phyloP scores from a whole-genome alignment of 2,888 invertebrate genomes.

The Nymphalis polychloros region DNA sequence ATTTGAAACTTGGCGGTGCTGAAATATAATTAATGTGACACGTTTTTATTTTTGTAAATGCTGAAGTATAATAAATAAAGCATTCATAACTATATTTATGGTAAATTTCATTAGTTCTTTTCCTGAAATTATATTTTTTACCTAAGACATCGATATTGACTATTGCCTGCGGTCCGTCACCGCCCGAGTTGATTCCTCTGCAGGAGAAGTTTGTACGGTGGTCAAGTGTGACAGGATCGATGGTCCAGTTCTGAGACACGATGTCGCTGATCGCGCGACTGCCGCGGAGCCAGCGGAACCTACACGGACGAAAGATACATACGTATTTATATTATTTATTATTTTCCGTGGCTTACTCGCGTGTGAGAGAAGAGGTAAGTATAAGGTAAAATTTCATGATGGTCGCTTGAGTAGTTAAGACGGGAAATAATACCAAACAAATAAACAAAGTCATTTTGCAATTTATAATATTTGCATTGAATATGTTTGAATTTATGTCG shows the following conservation, averaged over 20 bases:
- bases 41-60: not conserved
- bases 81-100: too few species aligned
- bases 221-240: conserved; percentile 91
- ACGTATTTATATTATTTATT: too few species aligned
- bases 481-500: too few species aligned
- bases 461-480: too few species aligned
- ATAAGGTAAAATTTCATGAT: too few species aligned
- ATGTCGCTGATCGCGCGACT: conserved; percentile 88
- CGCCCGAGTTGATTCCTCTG: conserved; percentile 91
- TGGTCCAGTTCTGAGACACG: conserved; percentile 88
- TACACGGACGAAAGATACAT: conserved; percentile 39
- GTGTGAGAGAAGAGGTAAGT: too few species aligned
- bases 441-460: too few species aligned
- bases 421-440: too few species aligned
- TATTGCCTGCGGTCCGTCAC: conserved; percentile 83
- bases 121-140: conserved; percentile 43
- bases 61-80: too few species aligned
- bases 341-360: too few species aligned
- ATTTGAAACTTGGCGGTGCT: conserved; percentile 95
- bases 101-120: too few species aligned
- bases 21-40: conserved; percentile 50
- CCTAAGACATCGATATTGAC: conserved; percentile 83
- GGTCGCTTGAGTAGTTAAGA: too few species aligned
- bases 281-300: conserved; percentile 91
- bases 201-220: conserved; percentile 95